A percentile compares a stretch with the other conserved stretches of the same genome.
These are phyloP conservation scores for Ooceraea biroi DNA, from an alignment of 1,140 invertebrate species.

Conservation along the genomic window DNA sequence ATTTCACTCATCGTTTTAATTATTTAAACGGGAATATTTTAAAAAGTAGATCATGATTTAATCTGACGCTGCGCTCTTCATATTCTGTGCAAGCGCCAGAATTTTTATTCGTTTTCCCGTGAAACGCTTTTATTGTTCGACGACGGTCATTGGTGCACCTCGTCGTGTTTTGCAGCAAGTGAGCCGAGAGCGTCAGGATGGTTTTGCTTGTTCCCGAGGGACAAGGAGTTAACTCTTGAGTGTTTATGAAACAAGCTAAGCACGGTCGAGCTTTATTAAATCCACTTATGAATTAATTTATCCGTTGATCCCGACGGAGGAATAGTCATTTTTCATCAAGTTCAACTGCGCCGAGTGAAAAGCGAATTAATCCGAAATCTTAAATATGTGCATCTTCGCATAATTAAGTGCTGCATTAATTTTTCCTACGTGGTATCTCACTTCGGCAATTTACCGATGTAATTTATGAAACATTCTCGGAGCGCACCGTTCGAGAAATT, in stretches of 20 bases:
- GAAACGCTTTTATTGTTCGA: neutral
- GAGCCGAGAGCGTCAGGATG: constrained; percentile 26
- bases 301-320: neutral
- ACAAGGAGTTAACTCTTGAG: constrained; percentile 46
- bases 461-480: neutral
- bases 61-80: neutral
- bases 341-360: neutral
- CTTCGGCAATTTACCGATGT: neutral
- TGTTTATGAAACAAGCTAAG: constrained; percentile 64
- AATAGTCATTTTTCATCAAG: constrained; percentile 24
- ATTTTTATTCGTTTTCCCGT: constrained; percentile 33
- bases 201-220: constrained; percentile 43
- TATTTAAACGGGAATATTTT: neutral
- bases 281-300: constrained; percentile 65
- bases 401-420: neutral
- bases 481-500: neutral
- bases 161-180: constrained; percentile 46
- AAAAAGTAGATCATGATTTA: neutral
- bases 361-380: constrained; percentile 14
- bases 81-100: constrained; percentile 18
- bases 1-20: neutral
- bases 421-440: neutral
- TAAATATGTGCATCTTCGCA: neutral
- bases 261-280: constrained; percentile 67
- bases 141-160: neutral